These are phyloP conservation scores for Clarias gariepinus DNA, from an alignment of 2,113 vertebrate species.

Conservation along the genomic window DNA sequence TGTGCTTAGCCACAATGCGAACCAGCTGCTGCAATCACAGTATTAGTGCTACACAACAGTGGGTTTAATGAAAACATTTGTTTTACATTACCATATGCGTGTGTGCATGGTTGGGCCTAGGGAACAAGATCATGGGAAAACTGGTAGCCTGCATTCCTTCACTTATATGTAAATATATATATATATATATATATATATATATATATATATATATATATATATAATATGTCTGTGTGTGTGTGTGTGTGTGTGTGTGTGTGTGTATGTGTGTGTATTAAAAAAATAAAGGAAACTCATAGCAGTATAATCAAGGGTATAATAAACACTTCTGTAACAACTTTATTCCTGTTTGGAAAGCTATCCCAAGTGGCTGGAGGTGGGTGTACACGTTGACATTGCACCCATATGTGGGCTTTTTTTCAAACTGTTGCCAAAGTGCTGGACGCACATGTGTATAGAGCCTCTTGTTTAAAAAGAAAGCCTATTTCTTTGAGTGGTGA, in stretches of 20 bases:
- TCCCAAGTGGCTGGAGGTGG: not conserved
- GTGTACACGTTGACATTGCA: not conserved
- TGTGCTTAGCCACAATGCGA: constrained; percentile 62
- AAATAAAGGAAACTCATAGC: not conserved
- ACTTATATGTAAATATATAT: not conserved
- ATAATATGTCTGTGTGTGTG: too few species aligned
- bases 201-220: too few species aligned
- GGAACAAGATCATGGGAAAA: constrained; percentile 7
- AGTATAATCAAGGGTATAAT: constrained; percentile 5
- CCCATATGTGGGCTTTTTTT: not conserved
- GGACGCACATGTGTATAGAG: too few species aligned
- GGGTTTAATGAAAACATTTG: constrained; percentile 70
- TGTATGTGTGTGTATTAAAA: too few species aligned
- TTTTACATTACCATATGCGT: constrained; percentile 58
- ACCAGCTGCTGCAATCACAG: constrained; percentile 62
- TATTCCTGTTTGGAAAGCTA: not conserved
- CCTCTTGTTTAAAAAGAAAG: not conserved
- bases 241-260: too few species aligned
- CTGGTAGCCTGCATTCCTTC: constrained; percentile 3
- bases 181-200: not conserved
- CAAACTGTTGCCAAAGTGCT: not conserved
- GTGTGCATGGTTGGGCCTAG: constrained; percentile 9
- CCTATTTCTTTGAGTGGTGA: not conserved
- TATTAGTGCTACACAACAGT: constrained; percentile 26
- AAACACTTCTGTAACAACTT: not conserved